Base-by-base conservation (phyloP, 2,113 vertebrate species). In the Rhynchopsitta pachyrhyncha region DNA sequence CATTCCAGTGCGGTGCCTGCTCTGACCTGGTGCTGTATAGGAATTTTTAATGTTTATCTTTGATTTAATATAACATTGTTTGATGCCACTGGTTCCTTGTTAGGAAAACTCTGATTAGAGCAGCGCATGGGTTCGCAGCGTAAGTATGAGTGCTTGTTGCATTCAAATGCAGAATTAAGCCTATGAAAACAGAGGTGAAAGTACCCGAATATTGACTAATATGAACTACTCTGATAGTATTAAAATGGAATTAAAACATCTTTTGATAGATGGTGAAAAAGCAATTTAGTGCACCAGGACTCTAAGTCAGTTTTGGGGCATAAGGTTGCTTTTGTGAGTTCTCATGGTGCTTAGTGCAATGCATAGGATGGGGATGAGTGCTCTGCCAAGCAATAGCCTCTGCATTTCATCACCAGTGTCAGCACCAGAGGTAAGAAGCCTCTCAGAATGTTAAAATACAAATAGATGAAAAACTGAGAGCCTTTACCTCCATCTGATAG, bases 261-360 rank as follows among this genome's bases (percentile, higher is more conserved):
- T 86, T 85, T 82, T 41, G 31, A 16, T 59, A 24, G 57, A 24
- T n/a, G 22, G 13, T 59, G 57, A 15, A 24, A 59, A 59, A 35
- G 57, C n/a, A 39, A 0, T 57, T 73, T 44, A 18, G 7, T 0
- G 2, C 15, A 1, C 1, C 17, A 3, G 71, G 12, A 1, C 3
- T 19, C 20, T 2, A 0, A 37, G 62, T 28, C 17, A 17, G 11
- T 50, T 55, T 17, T 2, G 53, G 83, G 83, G 15, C 1, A 3
- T 19, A 1, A 29, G 50, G 27, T 39, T 67, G 52, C 47, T 11
- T 78, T 10, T 69, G 75, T 18, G 62, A 73, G 74, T 75, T 86
- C 81, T 64, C 67, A 31, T 15, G 27, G 75, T 5, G 82, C 59
- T 70, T 31, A 64, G 76, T 62, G 41, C 47, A 10, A 22, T 0